Conservation (phyloP, 92 coral and sea anemone genomes). For the Heteractis magnifica region DNA sequence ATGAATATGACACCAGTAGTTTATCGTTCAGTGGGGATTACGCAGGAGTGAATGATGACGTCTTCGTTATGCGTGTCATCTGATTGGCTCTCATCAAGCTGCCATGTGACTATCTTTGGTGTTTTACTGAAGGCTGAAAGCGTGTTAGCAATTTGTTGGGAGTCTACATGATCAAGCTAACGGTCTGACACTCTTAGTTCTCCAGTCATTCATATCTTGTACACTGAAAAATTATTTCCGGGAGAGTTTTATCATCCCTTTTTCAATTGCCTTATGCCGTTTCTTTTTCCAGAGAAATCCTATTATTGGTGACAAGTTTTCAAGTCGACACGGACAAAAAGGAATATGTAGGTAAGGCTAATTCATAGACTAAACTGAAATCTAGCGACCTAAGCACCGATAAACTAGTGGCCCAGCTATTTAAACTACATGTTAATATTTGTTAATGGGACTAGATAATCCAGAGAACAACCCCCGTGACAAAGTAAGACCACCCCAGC, state of each 20-base stretch:
- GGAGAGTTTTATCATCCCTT: not conserved
- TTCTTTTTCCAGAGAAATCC: conserved; percentile 81
- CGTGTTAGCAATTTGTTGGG: conserved; percentile 23
- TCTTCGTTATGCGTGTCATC: conserved; percentile 95
- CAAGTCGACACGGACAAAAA: conserved; percentile 98
- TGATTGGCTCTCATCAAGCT: conserved; percentile 19
- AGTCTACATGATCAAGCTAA: conserved; percentile 9
- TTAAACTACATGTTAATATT: no score
- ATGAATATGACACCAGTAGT: no score
- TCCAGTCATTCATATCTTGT: not conserved
- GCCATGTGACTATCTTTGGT: conserved; percentile 61
- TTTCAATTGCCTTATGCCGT: not conserved
- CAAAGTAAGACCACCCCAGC: no score
- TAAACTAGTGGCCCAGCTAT: no score
- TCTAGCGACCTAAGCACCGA: no score
- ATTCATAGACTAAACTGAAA: no score
- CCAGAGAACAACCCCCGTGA: no score
- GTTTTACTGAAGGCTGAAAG: conserved; percentile 50
- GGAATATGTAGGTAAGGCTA: conserved; percentile 91
- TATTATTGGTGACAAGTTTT: conserved; percentile 97
- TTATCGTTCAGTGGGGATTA: no score
- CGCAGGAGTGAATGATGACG: conserved; percentile 76
- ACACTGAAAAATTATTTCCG: not conserved
- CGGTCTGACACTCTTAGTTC: not conserved
- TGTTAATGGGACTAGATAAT: no score